Evolutionary conservation across 2,888 invertebrate genomes (phyloP).

Genomic region (Geophilus truncorum): DNA sequence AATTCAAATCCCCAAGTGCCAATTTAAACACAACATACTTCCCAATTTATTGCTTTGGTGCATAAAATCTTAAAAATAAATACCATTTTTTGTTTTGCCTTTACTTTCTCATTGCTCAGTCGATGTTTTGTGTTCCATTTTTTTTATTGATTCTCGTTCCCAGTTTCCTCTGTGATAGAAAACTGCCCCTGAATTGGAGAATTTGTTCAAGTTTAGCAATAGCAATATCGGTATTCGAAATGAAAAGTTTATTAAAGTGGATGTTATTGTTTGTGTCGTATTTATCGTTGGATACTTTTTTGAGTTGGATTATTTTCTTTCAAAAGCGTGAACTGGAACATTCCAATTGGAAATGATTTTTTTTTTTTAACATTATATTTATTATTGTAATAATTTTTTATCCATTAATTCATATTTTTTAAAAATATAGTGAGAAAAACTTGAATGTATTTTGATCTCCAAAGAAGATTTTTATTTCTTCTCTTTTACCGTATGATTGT

Average conservation of each 20-base stretch:
- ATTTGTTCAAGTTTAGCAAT: background rate
- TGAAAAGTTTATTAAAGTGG: background rate
- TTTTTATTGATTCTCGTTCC: background rate
- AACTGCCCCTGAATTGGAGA: conserved; percentile 7
- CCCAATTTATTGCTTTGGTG: background rate
- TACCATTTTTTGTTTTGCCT: background rate
- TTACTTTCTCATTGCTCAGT: background rate
- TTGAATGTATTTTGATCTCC: background rate
- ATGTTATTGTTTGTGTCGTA: conserved; percentile 20
- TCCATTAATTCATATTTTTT: background rate
- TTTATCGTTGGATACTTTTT: background rate
- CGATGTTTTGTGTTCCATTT: background rate
- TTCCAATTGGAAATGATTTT: background rate
- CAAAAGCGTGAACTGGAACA: background rate
- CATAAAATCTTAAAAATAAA: background rate
- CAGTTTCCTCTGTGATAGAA: conserved; percentile 17
- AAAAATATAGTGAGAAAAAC: background rate
- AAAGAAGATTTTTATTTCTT: background rate
- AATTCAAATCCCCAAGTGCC: conserved; percentile 7
- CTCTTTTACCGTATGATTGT: background rate
- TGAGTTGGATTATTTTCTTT: background rate
- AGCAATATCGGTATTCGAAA: background rate
- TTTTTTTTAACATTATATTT: background rate
- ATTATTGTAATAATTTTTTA: background rate
- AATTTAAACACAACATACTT: background rate